Evolutionary conservation across 1,140 invertebrate species (phyloP), one percentile per base, ranked within the genome.

Genomic region (Orchestia grillus): DNA sequence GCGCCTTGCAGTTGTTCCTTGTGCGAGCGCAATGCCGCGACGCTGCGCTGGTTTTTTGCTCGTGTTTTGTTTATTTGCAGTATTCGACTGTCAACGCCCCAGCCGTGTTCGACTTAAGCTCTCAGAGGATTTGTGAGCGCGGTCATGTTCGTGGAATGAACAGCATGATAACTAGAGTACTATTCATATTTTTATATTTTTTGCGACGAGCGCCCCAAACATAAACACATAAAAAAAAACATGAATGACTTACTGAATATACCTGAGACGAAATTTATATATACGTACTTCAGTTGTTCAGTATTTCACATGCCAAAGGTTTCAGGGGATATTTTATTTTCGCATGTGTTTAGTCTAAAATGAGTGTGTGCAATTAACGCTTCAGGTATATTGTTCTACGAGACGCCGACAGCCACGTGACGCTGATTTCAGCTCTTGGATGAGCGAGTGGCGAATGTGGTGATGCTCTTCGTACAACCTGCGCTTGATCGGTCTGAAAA

Each of bases 31-130:
- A 19, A 77, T 77, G 28, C 62, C 15, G 15, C 62, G 47, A 53
- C 62, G 62, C 62, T 36, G 62, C 62, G 62, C 11, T 1, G 28
- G 15, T 77, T 77, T 53, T 77, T 77, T 77, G 11, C 28, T 28
- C 62, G 62, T 77, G 62, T 77, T 77, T 77, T 77, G 62, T 77
- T 77, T 77, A 77, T 77, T 77, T 77, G 62, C 62, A 77, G 62
- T 36, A 77, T 77, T 77, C 62, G 28, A 77, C 62, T 77, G 62
- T 77, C 62, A 77, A 77, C 62, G 62, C 62, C 28, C 47, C 11
- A 36, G 62, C 62, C 1, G 1, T 77, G 62, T 28, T 77, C 62
- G 62, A 77, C 62, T 15, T 77, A 77, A 19, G 28, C 62, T 77
- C 11, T 77, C 62, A 77, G 11, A 36, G 62, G 28, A 77, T 77